Percentiles rank a stretch among this genome's conserved stretches.
Conservation (phyloP, 2,797 vertebrate species). For the Coluber constrictor region DNA sequence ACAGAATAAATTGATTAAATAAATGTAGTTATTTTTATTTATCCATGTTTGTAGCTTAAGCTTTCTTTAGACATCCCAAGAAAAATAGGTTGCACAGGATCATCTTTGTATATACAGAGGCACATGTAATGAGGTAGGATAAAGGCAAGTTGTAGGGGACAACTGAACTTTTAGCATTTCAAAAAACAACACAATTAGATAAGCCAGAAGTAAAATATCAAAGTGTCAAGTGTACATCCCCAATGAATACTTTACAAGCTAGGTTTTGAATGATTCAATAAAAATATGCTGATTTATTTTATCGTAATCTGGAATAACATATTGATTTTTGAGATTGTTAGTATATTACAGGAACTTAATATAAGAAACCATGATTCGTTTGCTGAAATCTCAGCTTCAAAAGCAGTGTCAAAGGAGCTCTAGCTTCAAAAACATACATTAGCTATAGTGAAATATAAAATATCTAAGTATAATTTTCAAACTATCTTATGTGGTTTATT, state of each 20-base stretch:
- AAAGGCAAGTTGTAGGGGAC: neutral
- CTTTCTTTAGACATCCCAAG: neutral
- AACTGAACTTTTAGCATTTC: neutral
- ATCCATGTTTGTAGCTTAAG: neutral
- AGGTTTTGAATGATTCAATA: conserved; percentile 18
- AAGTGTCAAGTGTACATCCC: neutral
- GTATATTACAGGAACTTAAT: conserved; percentile 26
- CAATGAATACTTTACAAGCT: conserved; percentile 4
- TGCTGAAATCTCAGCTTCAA: conserved; percentile 17
- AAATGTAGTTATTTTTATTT: neutral
- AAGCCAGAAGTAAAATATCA: neutral
- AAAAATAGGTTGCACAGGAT: neutral
- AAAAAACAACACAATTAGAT: neutral
- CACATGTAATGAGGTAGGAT: neutral
- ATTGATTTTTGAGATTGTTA: conserved; percentile 21
- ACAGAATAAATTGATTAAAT: neutral
- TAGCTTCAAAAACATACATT: conserved; percentile 31
- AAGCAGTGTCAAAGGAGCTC: conserved; percentile 26
- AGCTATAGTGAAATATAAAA: conserved; percentile 42
- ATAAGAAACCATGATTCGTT: conserved; percentile 43
- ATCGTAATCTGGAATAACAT: conserved; percentile 9
- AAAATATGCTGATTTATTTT: conserved; percentile 35
- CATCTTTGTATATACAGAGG: neutral
- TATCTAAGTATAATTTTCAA: conserved; percentile 41
- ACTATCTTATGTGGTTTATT: conserved; percentile 69